Evolutionary conservation across 2,888 invertebrate genomes (phyloP).

Genomic region (Gari tellinella): DNA sequence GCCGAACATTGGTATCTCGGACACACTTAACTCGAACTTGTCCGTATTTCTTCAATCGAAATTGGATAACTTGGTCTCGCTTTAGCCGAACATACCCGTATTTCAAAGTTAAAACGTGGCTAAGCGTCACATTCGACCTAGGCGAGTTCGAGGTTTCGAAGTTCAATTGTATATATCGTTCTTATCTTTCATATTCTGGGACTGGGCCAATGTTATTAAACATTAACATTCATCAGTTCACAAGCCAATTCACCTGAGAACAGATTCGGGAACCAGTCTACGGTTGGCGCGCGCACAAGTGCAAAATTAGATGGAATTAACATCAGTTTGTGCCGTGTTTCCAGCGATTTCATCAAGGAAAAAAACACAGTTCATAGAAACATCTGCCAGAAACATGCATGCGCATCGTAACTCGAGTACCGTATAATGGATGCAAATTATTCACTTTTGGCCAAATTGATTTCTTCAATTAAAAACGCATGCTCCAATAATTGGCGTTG

Average conservation of each 20-base stretch:
- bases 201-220: conserved; percentile 6
- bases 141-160: no score
- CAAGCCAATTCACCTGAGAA: conserved; percentile 7
- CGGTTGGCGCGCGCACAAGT: conserved; percentile 8
- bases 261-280: conserved; percentile 5
- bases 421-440: conserved; percentile 17
- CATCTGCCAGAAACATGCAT: conserved; percentile 28
- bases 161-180: background rate
- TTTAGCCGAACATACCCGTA: no score
- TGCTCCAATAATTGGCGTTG: conserved; percentile 15
- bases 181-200: conserved; percentile 11
- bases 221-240: conserved; percentile 9
- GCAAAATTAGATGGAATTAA: conserved; percentile 14
- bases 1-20: background rate
- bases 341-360: conserved; percentile 6
- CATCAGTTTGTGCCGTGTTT: conserved; percentile 4
- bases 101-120: no score
- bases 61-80: no score
- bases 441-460: conserved; percentile 25
- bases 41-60: no score
- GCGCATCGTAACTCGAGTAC: conserved; percentile 11
- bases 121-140: no score
- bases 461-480: conserved; percentile 23
- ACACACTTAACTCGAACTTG: no score
- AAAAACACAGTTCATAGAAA: background rate